Base-by-base conservation (phyloP, 2,888 invertebrate genomes). In the Entomobrya multifasciata region DNA sequence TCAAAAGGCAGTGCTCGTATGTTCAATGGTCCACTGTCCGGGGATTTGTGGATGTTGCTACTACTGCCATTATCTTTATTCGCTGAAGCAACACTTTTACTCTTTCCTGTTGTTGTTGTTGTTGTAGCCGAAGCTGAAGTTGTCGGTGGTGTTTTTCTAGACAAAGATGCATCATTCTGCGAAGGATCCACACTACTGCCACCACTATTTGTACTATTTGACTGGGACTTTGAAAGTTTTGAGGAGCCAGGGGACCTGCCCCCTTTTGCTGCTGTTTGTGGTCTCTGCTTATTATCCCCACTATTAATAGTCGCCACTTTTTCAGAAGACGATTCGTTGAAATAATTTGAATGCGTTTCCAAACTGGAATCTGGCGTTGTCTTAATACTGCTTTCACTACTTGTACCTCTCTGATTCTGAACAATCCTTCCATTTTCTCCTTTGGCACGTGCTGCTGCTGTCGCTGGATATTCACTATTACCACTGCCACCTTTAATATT, bases 1-100 rank as follows among this genome's bases (percentile, higher is more conserved):
- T 90, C 90, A 78, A 89, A 90, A n/a, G 89, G 89, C 6, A 87
- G 44, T 6, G 84, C 81, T 76, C 70, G 25, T 15, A 88, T 76
- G 25, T 84, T 76, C 41, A 84, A 70, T 57, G 87, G 67, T 25
- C 82, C 74, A 70, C 30, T 67, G 47, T 82, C 67, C 15, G 25
- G 49, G 44, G 86, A 86, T 47, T 79, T 70, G 60, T 78, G n/a
- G 41, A 17, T 41, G 36, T 67, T 47, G 25, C 57, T 17, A 57
- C 22, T 41, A 20, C 15, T 30, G 41, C 65, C 41, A 41, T 27
- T 60, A 27, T 11, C 30, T 1, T 8, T 11, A 13, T 5, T 65
- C 4, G 41, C 17, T 49, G 25, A 47, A 41, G 44, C 22, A 70
- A 22, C 22, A 52, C 22, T 44, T 25, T 74, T 57, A 15, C 47